These are phyloP conservation scores for Goniozus legneri DNA, from an alignment of 1,140 invertebrate genomes.

Conservation along the genomic window DNA sequence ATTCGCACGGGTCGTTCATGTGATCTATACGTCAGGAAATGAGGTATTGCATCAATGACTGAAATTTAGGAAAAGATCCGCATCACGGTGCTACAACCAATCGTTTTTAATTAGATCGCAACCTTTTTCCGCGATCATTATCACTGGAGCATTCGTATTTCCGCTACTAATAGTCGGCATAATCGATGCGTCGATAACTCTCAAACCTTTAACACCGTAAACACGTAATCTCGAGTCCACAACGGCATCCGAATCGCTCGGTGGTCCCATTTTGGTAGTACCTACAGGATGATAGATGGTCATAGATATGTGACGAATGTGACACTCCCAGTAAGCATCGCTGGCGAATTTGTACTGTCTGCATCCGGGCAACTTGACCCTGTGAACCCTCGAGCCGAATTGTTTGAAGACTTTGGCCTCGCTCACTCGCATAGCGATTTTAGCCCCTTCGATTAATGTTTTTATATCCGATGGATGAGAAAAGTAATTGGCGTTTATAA, in stretches of 20 bases:
- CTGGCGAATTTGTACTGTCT: conserved; percentile 67
- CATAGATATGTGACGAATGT: conserved; percentile 79
- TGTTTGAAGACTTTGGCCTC: conserved; percentile 76
- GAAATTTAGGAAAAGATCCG: not conserved
- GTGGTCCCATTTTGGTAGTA: conserved; percentile 81
- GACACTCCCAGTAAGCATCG: conserved; percentile 81
- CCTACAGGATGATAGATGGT: conserved; percentile 83
- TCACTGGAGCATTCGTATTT: conserved; percentile 80
- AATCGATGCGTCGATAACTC: conserved; percentile 85
- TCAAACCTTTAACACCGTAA: conserved; percentile 70
- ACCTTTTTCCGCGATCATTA: conserved; percentile 86
- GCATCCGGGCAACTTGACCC: conserved; percentile 74
- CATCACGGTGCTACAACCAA: conserved; percentile 51
- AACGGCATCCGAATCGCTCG: conserved; percentile 70
- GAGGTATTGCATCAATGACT: not conserved
- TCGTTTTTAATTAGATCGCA: conserved; percentile 77
- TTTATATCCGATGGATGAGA: conserved; percentile 71
- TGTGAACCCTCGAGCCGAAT: conserved; percentile 73
- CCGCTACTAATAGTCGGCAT: conserved; percentile 81
- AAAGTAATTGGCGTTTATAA: conserved; percentile 88
- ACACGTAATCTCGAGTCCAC: conserved; percentile 77
- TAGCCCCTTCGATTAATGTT: conserved; percentile 78
- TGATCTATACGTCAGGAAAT: not conserved
- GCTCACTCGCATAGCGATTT: conserved; percentile 68
- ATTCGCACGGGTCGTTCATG: too few relatives aligned